Evolutionary conservation across 2,113 vertebrate genomes (phyloP).

Genomic region (Epinephelus moara): DNA sequence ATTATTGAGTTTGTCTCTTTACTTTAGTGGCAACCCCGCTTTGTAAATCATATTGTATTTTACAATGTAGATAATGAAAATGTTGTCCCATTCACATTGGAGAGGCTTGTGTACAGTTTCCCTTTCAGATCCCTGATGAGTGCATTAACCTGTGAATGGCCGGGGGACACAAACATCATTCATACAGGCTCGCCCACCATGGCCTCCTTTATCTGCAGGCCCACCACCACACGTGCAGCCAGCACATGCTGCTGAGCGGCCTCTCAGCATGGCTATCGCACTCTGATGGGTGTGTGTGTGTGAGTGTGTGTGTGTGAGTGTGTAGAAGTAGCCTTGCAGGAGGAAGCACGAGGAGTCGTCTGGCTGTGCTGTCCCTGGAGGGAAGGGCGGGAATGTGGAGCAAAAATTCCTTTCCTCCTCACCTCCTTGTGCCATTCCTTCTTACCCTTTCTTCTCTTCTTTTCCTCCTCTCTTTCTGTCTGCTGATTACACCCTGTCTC

Average conservation of each 20-base stretch:
- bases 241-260: conserved; percentile 30
- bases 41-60: conserved; percentile 17
- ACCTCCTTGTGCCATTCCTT: conserved; percentile 9
- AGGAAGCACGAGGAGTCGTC: conserved; percentile 46
- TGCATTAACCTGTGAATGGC: conserved; percentile 65
- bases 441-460: neutral
- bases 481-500: conserved; percentile 41
- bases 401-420: conserved; percentile 45
- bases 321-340: conserved; percentile 13
- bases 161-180: conserved; percentile 16
- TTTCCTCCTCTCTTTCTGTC: neutral
- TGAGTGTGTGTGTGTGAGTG: conserved; percentile 10
- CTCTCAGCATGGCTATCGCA: neutral
- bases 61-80: conserved; percentile 33
- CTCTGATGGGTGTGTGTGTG: neutral
- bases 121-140: conserved; percentile 32
- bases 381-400: conserved; percentile 53
- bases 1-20: conserved; percentile 14
- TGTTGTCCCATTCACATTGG: conserved; percentile 29
- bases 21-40: neutral
- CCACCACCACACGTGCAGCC: conserved; percentile 25
- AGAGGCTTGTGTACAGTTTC: conserved; percentile 17
- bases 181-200: conserved; percentile 13
- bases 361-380: conserved; percentile 41
- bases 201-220: neutral